These are phyloP conservation scores for Percopsis transmontana DNA, from an alignment of 2,113 vertebrate species.

Conservation along the genomic window DNA sequence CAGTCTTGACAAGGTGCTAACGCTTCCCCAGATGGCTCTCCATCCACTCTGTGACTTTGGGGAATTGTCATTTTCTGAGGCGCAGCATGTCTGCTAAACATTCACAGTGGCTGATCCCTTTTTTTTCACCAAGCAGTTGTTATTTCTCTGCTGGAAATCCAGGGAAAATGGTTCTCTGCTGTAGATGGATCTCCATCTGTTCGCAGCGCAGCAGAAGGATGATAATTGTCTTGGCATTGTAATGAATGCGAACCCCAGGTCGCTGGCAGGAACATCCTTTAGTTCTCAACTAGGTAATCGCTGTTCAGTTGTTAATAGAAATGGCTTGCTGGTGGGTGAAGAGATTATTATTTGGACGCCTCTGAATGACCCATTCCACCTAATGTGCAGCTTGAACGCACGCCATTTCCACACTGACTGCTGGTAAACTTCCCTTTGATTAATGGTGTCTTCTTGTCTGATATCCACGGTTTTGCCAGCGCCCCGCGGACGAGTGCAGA, in stretches of 20 bases:
- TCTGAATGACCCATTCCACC: conserved; percentile 16
- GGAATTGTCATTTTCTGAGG: background rate
- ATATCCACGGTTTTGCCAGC: background rate
- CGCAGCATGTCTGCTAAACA: background rate
- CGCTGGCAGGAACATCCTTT: conserved; percentile 5
- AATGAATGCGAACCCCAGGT: conserved; percentile 1
- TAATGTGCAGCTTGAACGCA: conserved; percentile 6
- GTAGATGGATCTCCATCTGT: background rate
- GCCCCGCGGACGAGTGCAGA: background rate
- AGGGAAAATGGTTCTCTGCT: background rate
- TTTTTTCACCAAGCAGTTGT: conserved; percentile 6
- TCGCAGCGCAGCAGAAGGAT: background rate
- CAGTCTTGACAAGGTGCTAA: conserved; percentile 2
- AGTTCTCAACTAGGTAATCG: conserved; percentile 1
- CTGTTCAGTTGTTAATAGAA: conserved; percentile 4
- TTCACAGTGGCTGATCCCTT: background rate
- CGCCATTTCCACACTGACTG: background rate
- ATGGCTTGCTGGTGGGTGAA: background rate
- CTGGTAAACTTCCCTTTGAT: conserved; percentile 15
- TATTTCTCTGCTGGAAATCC: background rate
- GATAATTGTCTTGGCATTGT: conserved; percentile 11
- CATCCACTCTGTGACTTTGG: background rate
- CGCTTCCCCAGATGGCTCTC: conserved; percentile 8
- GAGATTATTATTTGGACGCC: conserved; percentile 7
- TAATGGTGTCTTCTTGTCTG: conserved; percentile 16